phyloP scores from a whole-genome alignment of 2,797 vertebrate species.

The Hapalemur alaotrensis region DNA sequence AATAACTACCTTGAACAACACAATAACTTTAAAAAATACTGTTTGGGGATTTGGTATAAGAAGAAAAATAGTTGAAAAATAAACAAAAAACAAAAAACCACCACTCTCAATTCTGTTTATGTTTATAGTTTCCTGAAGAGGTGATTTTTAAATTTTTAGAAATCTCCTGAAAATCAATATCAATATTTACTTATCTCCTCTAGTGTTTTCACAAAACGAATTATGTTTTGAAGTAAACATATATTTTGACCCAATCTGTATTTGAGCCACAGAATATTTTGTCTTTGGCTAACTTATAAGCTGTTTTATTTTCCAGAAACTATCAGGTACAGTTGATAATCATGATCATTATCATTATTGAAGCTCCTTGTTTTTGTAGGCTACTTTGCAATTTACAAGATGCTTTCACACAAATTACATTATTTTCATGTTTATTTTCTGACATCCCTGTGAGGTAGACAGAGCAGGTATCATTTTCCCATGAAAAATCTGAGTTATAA shows the following conservation, averaged over 20 bases:
- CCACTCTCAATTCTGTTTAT: neutral
- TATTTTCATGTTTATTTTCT: conserved; percentile 17
- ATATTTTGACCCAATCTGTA: conserved; percentile 2
- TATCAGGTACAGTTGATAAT: neutral
- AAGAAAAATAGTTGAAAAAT: conserved; percentile 20
- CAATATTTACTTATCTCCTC: neutral
- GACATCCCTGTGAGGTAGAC: neutral
- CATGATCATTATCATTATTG: neutral
- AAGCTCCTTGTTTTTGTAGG: neutral
- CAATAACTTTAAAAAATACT: neutral
- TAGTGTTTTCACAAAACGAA: conserved; percentile 12
- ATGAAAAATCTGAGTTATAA: neutral
- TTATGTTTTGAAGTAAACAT: neutral
- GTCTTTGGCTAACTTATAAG: neutral
- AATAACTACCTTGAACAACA: conserved; percentile 51
- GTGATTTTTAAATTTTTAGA: conserved; percentile 16
- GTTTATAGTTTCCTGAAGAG: neutral
- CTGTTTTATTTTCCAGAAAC: conserved; percentile 4
- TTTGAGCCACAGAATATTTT: neutral
- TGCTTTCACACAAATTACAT: neutral
- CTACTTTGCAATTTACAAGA: conserved; percentile 16
- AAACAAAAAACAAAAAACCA: neutral
- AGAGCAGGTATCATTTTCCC: neutral
- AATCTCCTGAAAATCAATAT: neutral
- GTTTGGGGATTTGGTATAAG: neutral